Evolutionary conservation across 2,797 vertebrate genomes (phyloP), one percentile per base, ranked within the genome.

Genomic region (Crenuchus spilurus): DNA sequence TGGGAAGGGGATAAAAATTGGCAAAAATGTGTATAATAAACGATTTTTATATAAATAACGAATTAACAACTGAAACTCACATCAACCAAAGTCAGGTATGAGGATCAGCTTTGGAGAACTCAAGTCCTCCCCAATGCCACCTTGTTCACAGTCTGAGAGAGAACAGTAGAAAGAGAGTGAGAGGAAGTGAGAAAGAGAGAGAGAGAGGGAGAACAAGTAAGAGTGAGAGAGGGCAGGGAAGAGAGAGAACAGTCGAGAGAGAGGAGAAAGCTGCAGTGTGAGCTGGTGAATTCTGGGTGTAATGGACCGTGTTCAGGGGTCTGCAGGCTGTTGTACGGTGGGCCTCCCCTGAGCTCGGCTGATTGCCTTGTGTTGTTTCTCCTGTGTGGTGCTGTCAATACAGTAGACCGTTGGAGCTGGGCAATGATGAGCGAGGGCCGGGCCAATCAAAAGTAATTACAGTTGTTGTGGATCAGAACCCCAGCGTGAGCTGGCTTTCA

Each of bases 351-450:
- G 65, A 44, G 65, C 69, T 67, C 4, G 26, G 11, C 64, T 77
- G 67, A 82, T 77, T 79, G 57, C 35, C 71, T 71, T 64, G 37
- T 67, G 70, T 76, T 76, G 65, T 78, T 67, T 33, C 70, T 74
- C 24, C 35, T 71, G 51, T 74, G 49, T 57, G 67, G 55, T 77
- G 74, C 66, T 75, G 74, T 77, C 71, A 76, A 16, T 79, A 70
- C 51, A 72, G 66, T 4, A 74, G 71, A 67, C 49, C 51, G 8
- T 70, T 46, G 69, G 41, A 69, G 33, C 70, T 71, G 72, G 69
- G 77, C 72, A 68, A 66, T 77, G 67, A 77, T 57, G 55, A 66
- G 35, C 46, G 60, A 68, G 39, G 42, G 58, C 62, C 52, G 41
- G 70, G 33, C 74, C 67, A 82, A 68, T 79, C 72, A 77, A 41